phyloP scores from a whole-genome alignment of 2,113 vertebrate species.

The Suncus etruscus region DNA sequence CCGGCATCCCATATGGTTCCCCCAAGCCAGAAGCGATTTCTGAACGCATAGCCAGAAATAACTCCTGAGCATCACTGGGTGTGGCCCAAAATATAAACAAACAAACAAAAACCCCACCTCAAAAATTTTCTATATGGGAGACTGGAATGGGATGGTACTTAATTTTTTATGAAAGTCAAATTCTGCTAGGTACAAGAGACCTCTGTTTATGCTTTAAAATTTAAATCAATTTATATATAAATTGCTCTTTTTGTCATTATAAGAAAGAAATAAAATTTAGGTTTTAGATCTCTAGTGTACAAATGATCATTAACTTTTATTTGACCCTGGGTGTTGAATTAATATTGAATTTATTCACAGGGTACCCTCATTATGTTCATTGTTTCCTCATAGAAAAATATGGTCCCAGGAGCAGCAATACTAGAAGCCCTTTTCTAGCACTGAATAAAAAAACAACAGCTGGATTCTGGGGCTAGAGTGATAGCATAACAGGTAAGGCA shows the following conservation, averaged over 20 bases:
- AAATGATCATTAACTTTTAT: conserved; percentile 87
- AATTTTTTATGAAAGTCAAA: conserved; percentile 57
- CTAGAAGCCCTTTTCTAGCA: conserved; percentile 65
- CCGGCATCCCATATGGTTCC: too few species aligned
- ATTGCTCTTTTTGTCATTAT: conserved; percentile 82
- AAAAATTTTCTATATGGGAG: conserved; percentile 18
- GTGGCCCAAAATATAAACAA: too few species aligned
- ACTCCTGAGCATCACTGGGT: too few species aligned
- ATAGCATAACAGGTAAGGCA: too few species aligned
- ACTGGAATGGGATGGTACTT: neutral
- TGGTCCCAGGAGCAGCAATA: conserved; percentile 75
- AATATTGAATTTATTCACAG: conserved; percentile 84
- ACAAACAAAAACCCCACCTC: neutral
- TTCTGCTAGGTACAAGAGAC: conserved; percentile 50
- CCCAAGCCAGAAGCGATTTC: neutral
- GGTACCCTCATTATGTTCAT: conserved; percentile 80
- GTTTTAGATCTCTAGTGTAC: conserved; percentile 80
- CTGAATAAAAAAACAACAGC: too few species aligned
- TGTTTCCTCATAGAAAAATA: conserved; percentile 78
- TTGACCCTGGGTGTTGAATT: conserved; percentile 84
- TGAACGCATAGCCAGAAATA: neutral
- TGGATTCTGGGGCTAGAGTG: too few species aligned
- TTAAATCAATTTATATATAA: conserved; percentile 85
- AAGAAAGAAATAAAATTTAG: conserved; percentile 74
- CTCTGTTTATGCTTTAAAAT: conserved; percentile 80